Base-by-base conservation (phyloP, 1,140 invertebrate species). In the Aphelinus atriplicis region DNA sequence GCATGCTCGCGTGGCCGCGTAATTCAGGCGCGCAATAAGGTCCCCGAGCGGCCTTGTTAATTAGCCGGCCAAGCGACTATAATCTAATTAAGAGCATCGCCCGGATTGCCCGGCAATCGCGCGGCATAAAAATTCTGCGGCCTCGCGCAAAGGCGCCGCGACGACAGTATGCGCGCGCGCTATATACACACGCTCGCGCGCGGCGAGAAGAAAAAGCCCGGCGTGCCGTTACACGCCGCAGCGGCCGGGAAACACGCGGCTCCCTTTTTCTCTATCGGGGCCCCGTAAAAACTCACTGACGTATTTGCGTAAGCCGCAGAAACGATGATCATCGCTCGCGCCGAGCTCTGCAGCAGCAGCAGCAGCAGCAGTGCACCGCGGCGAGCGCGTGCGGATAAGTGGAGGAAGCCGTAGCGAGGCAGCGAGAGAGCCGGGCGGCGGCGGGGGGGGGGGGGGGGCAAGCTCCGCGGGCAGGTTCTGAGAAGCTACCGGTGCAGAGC, bases 401-500 rank as follows among this genome's bases (percentile, higher is more conserved):
- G 51, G 9, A 53, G 51, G 51, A 53, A 53, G 67, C 73, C 65
- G 71, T 76, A 75, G 64, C 67, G 70, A 64, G 71, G 56, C 51
- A n/a, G 43, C 48, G 70, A 63, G 60, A 51, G 68, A 56, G 55
- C 9, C 7, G 7, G 60, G 60, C 72, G 58, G 9, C 42, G 61
- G 64, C 55, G 63, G 65, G 60, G 48, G 45, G 47, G 71, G 47
- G 71, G 51, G 10, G 67, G 68, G 42, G 56, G 55, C 48, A 50
- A 61, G 69, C 67, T 71, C 73, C 73, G 77, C 75, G 80, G 80
- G 82, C 83, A 80, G 82, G 78, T 83, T 80, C 80, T 83, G 79
- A 79, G 80, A 81, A 81, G 81, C 81, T 83, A 81, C 80, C 77
- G 78, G 80, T 81, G 78, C 80, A 83, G 81, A 72, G 79, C 80